These are phyloP conservation scores for Rhinatrema bivittatum DNA, from an alignment of 2,797 vertebrate genomes.

Conservation along the genomic window DNA sequence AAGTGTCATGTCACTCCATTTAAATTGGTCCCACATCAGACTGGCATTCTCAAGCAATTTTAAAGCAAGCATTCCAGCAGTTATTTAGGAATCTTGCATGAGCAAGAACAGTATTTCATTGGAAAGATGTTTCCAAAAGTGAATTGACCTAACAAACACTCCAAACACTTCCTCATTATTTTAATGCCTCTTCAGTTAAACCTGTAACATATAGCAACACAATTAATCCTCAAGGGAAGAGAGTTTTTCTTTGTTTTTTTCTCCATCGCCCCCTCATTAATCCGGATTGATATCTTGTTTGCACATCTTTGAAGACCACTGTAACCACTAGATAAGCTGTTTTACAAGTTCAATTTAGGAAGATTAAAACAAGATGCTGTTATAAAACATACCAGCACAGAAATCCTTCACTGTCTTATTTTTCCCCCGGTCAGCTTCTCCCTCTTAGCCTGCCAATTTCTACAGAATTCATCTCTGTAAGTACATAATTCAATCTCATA, in stretches of 20 bases:
- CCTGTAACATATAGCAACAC: conserved; percentile 24
- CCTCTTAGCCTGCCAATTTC: conserved; percentile 35
- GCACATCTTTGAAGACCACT: conserved; percentile 4
- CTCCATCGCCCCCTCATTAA: conserved; percentile 2
- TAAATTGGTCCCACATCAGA: too few relatives aligned
- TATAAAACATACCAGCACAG: conserved; percentile 9
- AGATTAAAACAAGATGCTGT: conserved; percentile 13
- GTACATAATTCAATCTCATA: conserved; percentile 42
- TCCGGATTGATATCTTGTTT: conserved; percentile 11
- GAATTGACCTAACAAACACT: too few relatives aligned
- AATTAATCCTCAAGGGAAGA: conserved; percentile 25
- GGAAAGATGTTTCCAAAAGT: too few relatives aligned
- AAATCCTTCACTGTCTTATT: background rate
- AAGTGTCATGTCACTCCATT: too few relatives aligned
- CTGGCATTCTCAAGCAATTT: too few relatives aligned
- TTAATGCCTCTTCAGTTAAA: conserved; percentile 35
- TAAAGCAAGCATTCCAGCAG: too few relatives aligned
- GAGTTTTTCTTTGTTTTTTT: conserved; percentile 13
- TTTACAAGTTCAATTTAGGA: conserved; percentile 9
- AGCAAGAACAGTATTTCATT: too few relatives aligned
- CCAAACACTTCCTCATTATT: conserved; percentile 35
- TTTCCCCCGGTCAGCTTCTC: conserved; percentile 15
- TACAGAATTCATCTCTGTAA: conserved; percentile 40
- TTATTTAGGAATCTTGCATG: too few relatives aligned
- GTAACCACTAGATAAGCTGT: background rate